Evolutionary conservation across 2,797 vertebrate species (phyloP).

Genomic region (Hippocampus kuda): DNA sequence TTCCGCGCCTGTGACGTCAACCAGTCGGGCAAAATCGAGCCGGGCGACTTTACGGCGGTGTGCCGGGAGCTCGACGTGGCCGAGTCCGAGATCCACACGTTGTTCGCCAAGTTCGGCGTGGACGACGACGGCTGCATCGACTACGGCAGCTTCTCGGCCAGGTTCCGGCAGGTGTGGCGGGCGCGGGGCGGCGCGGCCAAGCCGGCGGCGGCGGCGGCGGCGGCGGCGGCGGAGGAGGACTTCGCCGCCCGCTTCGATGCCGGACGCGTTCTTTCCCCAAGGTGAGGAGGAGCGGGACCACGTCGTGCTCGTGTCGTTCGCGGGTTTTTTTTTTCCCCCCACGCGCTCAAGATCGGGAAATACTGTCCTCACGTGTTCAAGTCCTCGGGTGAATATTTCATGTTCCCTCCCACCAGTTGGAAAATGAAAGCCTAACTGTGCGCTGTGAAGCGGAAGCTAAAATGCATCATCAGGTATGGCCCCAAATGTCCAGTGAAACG

Average conservation of each 20-base stretch:
- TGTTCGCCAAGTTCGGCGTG: conserved; percentile 65
- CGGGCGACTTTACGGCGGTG: conserved; percentile 63
- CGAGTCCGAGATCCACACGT: conserved; percentile 38
- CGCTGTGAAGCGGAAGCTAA: no score
- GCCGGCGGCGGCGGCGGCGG: no score
- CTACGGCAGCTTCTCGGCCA: conserved; percentile 62
- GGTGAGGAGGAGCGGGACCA: conserved; percentile 34
- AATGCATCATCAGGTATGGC: no score
- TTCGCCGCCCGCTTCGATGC: conserved; percentile 51
- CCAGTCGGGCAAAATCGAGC: conserved; percentile 64
- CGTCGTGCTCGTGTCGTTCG: no score
- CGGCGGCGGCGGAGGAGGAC: no score
- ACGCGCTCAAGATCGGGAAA: no score
- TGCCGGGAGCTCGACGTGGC: conserved; percentile 66
- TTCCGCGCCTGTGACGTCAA: conserved; percentile 64
- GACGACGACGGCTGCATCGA: conserved; percentile 63
- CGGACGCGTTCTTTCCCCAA: conserved; percentile 41
- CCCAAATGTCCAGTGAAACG: no score
- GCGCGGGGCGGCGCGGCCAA: conserved; percentile 14
- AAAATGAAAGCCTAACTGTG: no score
- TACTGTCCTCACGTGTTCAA: no score
- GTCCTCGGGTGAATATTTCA: no score
- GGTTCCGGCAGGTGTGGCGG: conserved; percentile 66
- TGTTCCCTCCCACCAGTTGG: no score
- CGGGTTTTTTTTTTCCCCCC: no score